A percentile compares a stretch with the other conserved stretches of the same genome.
Conservation (phyloP, 1,140 invertebrate species). For the Camponotus vicinus region DNA sequence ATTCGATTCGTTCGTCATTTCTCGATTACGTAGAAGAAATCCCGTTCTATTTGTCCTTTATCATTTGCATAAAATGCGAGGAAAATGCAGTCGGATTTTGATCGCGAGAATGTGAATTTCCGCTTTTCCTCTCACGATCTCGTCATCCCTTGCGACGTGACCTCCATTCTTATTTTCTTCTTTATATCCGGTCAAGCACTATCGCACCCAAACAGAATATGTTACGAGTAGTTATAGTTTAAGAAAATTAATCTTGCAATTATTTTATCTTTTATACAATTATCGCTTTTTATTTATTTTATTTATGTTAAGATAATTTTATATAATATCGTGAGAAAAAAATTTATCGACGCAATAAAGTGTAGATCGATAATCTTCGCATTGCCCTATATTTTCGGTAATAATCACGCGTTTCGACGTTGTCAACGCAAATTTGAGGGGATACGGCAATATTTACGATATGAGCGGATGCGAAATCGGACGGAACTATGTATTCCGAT, state of each 20-base stretch:
- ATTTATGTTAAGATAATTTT: background rate
- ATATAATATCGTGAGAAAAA: background rate
- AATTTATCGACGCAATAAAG: slow-evolving; percentile 6
- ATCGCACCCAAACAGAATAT: background rate
- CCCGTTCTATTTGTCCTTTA: slow-evolving; percentile 16
- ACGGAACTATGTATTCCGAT: slow-evolving; percentile 55
- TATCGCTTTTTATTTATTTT: too few relatives aligned
- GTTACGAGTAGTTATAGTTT: background rate
- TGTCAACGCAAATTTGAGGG: slow-evolving; percentile 72
- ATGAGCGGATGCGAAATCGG: slow-evolving; percentile 54
- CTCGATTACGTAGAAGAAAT: slow-evolving; percentile 31
- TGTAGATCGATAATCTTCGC: background rate
- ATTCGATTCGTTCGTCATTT: background rate
- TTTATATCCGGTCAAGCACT: background rate
- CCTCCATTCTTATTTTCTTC: background rate
- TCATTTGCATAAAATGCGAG: slow-evolving; percentile 16
- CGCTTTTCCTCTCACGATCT: background rate
- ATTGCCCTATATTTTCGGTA: background rate
- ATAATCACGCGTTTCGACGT: slow-evolving; percentile 16
- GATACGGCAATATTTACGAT: slow-evolving; percentile 55
- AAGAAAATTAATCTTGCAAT: background rate
- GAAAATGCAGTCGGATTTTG: slow-evolving; percentile 5
- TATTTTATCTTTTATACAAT: background rate
- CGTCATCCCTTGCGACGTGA: background rate
- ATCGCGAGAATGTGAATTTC: background rate